phyloP scores from a whole-genome alignment of 2,797 vertebrate genomes.

The Liasis olivaceus region DNA sequence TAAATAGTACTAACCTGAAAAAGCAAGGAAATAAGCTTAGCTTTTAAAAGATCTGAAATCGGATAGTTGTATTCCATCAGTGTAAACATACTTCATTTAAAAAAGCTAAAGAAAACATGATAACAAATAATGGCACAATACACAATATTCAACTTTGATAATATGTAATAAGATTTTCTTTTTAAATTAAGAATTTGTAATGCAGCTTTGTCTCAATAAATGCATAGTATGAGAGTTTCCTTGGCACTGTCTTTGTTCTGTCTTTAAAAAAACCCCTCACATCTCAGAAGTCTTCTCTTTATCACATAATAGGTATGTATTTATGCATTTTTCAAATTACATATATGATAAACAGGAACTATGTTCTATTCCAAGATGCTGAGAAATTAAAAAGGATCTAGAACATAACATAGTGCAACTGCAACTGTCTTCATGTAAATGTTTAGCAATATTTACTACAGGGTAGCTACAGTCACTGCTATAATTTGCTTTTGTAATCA shows the following conservation, averaged over 20 bases:
- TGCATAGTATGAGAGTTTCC: too few relatives aligned
- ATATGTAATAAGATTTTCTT: not conserved
- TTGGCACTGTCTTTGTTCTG: not conserved
- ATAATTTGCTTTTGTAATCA: not conserved
- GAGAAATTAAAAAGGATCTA: not conserved
- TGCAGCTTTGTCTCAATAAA: not conserved
- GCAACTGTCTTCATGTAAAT: not conserved
- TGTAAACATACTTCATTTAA: not conserved
- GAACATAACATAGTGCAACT: not conserved
- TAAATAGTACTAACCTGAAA: not conserved
- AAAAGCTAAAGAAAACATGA: not conserved
- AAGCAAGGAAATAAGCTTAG: conserved; percentile 19
- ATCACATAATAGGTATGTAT: not conserved
- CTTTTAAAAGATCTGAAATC: not conserved
- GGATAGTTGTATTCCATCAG: not conserved
- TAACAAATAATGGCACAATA: not conserved
- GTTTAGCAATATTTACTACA: not conserved
- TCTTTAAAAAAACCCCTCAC: not conserved
- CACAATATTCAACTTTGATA: not conserved
- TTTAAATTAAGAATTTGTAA: not conserved
- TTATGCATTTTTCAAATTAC: too few relatives aligned
- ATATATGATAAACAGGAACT: not conserved
- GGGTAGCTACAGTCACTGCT: not conserved
- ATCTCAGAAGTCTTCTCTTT: not conserved
- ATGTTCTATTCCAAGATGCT: not conserved